A percentile compares a stretch with the other conserved stretches of the same genome.
Conservation (phyloP, 1,140 invertebrate species). For the Sycophila sp. region DNA sequence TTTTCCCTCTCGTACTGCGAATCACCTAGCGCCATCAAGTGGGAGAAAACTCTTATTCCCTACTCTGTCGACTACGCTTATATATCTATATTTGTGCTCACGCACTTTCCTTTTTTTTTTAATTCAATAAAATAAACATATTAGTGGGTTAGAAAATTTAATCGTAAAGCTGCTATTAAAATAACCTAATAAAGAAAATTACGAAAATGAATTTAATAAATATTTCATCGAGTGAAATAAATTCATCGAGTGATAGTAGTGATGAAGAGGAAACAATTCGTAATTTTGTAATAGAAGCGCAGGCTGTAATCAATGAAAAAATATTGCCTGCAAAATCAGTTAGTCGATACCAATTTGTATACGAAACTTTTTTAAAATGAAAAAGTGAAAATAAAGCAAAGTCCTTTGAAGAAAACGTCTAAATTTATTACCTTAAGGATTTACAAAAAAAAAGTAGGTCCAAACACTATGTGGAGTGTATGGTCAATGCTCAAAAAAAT, state of each 20-base stretch:
- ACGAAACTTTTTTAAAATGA: background rate
- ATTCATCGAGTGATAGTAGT: background rate
- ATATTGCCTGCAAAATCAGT: background rate
- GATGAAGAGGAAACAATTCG: background rate
- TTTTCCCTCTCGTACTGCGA: no score
- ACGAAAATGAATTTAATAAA: background rate
- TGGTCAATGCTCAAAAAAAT: background rate
- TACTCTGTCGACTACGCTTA: no score
- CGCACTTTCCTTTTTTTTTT: no score
- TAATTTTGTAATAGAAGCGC: background rate
- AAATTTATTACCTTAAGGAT: background rate
- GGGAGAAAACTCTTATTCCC: no score
- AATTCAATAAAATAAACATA: no score
- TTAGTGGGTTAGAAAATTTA: no score
- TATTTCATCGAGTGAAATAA: background rate
- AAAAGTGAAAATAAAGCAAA: background rate
- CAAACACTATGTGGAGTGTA: background rate
- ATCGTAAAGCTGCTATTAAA: no score
- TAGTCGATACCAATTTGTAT: background rate
- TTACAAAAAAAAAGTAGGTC: background rate
- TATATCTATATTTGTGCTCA: no score
- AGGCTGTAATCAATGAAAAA: background rate
- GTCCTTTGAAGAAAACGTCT: background rate
- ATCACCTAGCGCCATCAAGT: no score
- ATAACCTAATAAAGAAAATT: no score